Evolutionary conservation across 2,113 vertebrate genomes (phyloP).

Genomic region (Cochlearius cochlearius): DNA sequence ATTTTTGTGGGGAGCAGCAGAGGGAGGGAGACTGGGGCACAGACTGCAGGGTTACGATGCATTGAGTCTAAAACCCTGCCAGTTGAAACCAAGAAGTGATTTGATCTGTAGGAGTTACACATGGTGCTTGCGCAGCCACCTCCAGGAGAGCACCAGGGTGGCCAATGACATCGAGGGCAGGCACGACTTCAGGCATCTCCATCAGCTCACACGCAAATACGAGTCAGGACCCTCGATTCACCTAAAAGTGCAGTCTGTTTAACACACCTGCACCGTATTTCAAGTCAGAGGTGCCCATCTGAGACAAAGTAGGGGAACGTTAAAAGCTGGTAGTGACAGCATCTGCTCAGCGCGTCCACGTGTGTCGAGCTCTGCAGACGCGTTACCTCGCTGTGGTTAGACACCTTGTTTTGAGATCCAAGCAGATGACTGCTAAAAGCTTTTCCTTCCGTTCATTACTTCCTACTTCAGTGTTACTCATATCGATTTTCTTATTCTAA

Average conservation of each 20-base stretch:
- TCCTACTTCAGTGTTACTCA: conserved; percentile 53
- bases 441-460: conserved; percentile 61
- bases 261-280: not conserved
- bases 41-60: not conserved
- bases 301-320: not conserved
- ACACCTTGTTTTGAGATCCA: conserved; percentile 54
- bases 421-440: conserved; percentile 22
- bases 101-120: not conserved
- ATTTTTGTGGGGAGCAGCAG: conserved; percentile 1
- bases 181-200: not conserved
- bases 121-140: not conserved
- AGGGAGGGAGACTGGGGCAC: not conserved
- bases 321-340: not conserved
- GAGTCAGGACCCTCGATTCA: not conserved
- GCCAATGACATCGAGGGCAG: not conserved
- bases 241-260: not conserved
- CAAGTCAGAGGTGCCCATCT: not conserved
- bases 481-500: conserved; percentile 63
- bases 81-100: not conserved
- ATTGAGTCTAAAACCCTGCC: not conserved
- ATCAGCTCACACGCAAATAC: not conserved
- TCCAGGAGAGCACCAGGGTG: not conserved
- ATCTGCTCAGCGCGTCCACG: not conserved
- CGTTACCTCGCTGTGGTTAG: not conserved
- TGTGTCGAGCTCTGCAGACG: not conserved